These are phyloP conservation scores for Erannis defoliaria DNA, from an alignment of 2,888 invertebrate species.

Conservation along the genomic window DNA sequence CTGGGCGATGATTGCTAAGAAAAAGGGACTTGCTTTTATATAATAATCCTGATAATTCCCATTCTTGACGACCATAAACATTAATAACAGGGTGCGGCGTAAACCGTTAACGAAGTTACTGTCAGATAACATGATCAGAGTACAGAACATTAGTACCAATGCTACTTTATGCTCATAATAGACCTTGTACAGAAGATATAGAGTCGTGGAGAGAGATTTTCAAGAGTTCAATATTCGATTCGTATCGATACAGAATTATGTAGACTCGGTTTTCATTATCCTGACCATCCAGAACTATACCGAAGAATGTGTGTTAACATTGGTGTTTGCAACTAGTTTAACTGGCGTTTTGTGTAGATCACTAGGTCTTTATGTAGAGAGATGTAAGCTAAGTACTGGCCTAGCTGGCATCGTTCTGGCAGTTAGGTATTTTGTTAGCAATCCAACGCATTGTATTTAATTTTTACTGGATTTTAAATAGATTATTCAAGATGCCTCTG, in stretches of 20 bases:
- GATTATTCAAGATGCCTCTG: no score
- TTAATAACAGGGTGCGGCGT: constrained; percentile 44
- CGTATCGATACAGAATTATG: constrained; percentile 9
- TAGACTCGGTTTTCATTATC: constrained; percentile 21
- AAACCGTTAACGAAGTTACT: constrained; percentile 55
- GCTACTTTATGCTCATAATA: neutral
- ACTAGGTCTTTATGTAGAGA: constrained; percentile 21
- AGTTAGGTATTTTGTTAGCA: neutral
- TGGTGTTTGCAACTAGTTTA: neutral
- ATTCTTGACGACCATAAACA: constrained; percentile 15
- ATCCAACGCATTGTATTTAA: neutral
- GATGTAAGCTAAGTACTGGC: neutral
- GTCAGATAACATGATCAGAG: constrained; percentile 39
- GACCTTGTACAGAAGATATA: constrained; percentile 7
- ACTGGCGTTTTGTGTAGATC: constrained; percentile 6
- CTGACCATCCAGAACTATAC: constrained; percentile 28
- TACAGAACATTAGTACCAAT: constrained; percentile 25
- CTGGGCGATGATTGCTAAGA: no score
- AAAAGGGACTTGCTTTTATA: no score
- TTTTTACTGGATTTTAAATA: no score
- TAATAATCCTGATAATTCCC: no score
- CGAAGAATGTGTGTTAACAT: constrained; percentile 40
- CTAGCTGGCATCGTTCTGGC: constrained; percentile 4
- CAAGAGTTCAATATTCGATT: neutral
- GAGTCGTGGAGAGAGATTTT: neutral